phyloP scores from a whole-genome alignment of 2,797 vertebrate species.

The Centroberyx gerrardi region DNA sequence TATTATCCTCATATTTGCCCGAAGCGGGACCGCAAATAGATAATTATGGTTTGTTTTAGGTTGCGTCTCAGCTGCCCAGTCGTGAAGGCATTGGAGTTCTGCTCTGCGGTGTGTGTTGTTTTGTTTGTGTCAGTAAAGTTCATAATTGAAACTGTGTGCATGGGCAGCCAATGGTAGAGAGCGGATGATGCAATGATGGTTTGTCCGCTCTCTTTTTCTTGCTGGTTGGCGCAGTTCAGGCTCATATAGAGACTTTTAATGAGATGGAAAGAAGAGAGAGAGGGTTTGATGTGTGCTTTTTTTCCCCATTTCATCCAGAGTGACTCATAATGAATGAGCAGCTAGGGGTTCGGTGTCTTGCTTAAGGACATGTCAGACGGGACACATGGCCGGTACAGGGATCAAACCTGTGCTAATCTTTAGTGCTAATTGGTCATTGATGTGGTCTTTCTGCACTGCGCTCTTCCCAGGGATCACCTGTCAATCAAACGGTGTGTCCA shows the following conservation, averaged over 20 bases:
- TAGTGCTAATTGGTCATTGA: no score
- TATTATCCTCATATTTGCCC: slow-evolving; percentile 61
- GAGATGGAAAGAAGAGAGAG: neutral
- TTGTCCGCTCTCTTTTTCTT: slow-evolving; percentile 11
- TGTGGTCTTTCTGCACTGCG: no score
- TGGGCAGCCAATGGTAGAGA: slow-evolving; percentile 12
- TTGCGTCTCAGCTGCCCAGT: slow-evolving; percentile 60
- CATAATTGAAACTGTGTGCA: slow-evolving; percentile 25
- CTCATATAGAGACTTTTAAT: slow-evolving; percentile 7
- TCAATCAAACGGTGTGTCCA: no score
- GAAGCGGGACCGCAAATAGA: slow-evolving; percentile 64
- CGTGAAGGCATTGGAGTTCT: slow-evolving; percentile 62
- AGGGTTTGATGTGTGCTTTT: neutral
- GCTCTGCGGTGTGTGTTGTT: slow-evolving; percentile 40
- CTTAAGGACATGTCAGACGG: no score
- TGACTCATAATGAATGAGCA: no score
- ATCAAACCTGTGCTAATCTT: no score
- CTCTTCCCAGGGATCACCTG: no score
- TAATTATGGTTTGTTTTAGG: slow-evolving; percentile 68
- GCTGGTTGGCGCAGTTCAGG: slow-evolving; percentile 10
- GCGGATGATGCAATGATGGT: slow-evolving; percentile 49
- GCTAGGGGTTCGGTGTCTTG: no score
- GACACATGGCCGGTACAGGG: no score
- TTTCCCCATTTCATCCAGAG: neutral
- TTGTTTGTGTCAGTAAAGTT: slow-evolving; percentile 22